Conservation (phyloP, 2,888 invertebrate genomes). For the Epinotia bilunana region DNA sequence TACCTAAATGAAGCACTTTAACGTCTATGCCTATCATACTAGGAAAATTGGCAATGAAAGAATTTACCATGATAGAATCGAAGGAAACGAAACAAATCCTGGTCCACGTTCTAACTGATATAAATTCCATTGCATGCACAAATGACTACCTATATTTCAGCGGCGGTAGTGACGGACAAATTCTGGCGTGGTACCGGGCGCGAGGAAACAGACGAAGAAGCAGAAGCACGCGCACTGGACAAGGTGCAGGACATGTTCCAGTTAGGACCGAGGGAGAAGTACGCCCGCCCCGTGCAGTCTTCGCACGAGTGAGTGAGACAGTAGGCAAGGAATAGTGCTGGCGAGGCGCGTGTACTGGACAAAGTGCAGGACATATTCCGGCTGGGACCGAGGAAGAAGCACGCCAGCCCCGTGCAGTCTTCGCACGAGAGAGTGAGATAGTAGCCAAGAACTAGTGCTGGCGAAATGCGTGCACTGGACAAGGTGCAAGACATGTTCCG, state of each 20-base stretch:
- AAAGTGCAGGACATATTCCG: conserved; percentile 59
- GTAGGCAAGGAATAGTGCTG: no score
- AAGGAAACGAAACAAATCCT: background rate
- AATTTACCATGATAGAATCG: no score
- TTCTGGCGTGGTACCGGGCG: conserved; percentile 56
- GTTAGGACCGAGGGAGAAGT: conserved; percentile 58
- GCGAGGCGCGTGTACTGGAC: conserved; percentile 48
- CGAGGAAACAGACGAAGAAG: conserved; percentile 40
- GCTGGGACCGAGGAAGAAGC: conserved; percentile 58
- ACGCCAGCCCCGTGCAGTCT: conserved; percentile 56
- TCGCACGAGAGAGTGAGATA: conserved; percentile 59
- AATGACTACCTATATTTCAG: conserved; percentile 52
- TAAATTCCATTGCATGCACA: no score
- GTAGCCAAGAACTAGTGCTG: no score
- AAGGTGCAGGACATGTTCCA: conserved; percentile 59
- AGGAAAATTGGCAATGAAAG: no score
- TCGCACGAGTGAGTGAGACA: conserved; percentile 59
- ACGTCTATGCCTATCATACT: no score
- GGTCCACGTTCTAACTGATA: background rate
- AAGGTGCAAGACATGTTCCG: conserved; percentile 59
- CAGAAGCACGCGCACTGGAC: conserved; percentile 48
- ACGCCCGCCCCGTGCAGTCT: conserved; percentile 56
- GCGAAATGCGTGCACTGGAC: conserved; percentile 48
- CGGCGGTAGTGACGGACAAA: conserved; percentile 69
- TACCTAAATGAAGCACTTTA: no score